phyloP scores from a whole-genome alignment of 2,113 vertebrate species.

The Arenaria interpres region DNA sequence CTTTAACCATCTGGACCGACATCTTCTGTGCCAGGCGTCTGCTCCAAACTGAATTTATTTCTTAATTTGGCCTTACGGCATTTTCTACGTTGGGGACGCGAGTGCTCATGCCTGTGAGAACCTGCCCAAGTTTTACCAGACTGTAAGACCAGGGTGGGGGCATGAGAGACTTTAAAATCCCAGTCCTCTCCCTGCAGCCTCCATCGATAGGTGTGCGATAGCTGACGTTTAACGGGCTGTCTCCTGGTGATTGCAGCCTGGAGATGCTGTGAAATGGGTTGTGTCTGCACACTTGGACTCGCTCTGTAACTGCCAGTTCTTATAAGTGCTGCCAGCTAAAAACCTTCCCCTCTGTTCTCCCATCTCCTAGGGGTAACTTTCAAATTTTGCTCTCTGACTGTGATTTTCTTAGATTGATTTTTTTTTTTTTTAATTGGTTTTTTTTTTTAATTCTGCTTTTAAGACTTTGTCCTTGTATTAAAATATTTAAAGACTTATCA shows the following conservation, averaged over 20 bases:
- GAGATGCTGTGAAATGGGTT: background rate
- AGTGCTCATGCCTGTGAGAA: background rate
- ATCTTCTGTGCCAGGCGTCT: background rate
- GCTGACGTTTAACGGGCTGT: background rate
- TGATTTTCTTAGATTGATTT: background rate
- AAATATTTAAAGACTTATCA: background rate
- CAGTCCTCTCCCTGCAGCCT: background rate
- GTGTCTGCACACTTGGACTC: background rate
- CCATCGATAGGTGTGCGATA: fast-evolving
- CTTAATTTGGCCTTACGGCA: background rate
- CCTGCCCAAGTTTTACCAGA: background rate
- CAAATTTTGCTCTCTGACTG: background rate
- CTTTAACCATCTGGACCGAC: background rate
- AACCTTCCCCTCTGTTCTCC: background rate
- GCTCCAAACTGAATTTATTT: background rate
- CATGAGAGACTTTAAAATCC: background rate
- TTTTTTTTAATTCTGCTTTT: background rate
- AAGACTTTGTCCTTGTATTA: background rate
- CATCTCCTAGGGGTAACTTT: background rate
- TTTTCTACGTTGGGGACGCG: background rate
- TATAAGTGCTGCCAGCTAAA: background rate
- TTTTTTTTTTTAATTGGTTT: background rate
- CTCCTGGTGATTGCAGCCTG: background rate
- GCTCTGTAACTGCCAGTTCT: background rate
- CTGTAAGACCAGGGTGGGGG: background rate